Evolutionary conservation across 2,888 invertebrate genomes (phyloP).

Genomic region (Oxycera nigricornis): DNA sequence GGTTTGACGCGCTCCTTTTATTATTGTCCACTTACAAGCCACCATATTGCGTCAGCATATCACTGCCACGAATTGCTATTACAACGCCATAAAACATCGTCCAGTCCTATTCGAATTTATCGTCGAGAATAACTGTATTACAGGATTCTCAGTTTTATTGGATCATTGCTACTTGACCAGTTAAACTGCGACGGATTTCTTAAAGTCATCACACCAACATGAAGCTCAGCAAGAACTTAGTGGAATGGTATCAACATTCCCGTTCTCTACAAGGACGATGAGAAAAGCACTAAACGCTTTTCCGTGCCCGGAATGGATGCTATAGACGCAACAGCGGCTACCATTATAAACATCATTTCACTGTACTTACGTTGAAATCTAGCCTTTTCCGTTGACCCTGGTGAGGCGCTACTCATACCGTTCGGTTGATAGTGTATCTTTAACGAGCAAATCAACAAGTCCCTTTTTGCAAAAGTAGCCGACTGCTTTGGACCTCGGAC

Average conservation of each 20-base stretch:
- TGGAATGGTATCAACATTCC: too few species aligned
- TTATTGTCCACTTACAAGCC: slow-evolving; percentile 38
- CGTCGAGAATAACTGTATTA: slow-evolving; percentile 20
- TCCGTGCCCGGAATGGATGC: neutral
- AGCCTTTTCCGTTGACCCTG: neutral
- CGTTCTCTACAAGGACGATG: neutral
- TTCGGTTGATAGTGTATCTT: slow-evolving; percentile 13
- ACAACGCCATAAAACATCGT: slow-evolving; percentile 24
- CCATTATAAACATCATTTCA: neutral
- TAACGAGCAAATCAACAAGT: slow-evolving; percentile 40
- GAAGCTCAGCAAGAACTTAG: too few species aligned
- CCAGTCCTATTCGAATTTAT: slow-evolving; percentile 26
- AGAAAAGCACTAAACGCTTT: slow-evolving; percentile 1
- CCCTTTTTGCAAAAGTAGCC: slow-evolving; percentile 25
- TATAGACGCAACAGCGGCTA: slow-evolving; percentile 2
- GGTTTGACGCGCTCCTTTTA: slow-evolving; percentile 31
- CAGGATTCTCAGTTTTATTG: slow-evolving; percentile 35
- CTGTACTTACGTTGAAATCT: neutral
- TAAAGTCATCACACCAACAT: neutral
- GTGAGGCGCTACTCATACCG: neutral
- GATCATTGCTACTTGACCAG: neutral
- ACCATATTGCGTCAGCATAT: slow-evolving; percentile 11
- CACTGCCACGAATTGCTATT: slow-evolving; percentile 13
- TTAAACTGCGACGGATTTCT: neutral
- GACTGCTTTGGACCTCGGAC: slow-evolving; percentile 35